phyloP scores from a whole-genome alignment of 2,888 invertebrate species.

The Diaprepes abbreviatus region DNA sequence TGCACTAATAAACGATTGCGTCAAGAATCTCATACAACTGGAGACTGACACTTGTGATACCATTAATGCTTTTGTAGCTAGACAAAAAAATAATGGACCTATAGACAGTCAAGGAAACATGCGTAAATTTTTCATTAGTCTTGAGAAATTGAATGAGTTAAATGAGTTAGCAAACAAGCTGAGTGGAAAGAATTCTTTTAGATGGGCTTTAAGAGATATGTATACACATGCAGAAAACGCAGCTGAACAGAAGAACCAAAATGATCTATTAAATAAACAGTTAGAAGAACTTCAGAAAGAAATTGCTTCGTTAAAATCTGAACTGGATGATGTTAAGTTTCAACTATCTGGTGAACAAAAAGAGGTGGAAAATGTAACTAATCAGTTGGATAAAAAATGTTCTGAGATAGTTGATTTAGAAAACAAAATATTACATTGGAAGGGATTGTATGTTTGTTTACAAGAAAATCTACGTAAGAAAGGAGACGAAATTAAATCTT shows the following conservation, averaged over 20 bases:
- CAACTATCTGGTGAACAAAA: conserved; percentile 23
- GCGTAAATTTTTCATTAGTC: no score
- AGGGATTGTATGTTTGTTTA: neutral
- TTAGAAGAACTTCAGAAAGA: neutral
- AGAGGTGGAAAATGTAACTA: conserved; percentile 1
- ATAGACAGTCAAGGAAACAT: no score
- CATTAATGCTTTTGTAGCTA: no score
- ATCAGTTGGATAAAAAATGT: conserved; percentile 20
- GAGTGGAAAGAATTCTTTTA: no score
- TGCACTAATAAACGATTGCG: no score
- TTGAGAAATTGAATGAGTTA: no score
- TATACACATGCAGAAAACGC: no score
- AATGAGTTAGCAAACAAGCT: no score
- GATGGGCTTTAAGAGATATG: no score
- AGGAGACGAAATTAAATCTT: conserved; percentile 4
- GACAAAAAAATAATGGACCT: no score
- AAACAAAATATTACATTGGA: neutral
- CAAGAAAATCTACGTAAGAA: neutral
- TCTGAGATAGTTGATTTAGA: neutral
- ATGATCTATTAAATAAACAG: conserved; percentile 1
- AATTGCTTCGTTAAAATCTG: conserved; percentile 15
- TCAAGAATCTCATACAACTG: no score
- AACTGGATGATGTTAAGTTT: conserved; percentile 20
- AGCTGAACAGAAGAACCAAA: neutral
- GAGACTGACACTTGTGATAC: no score